Evolutionary conservation across 2,888 invertebrate genomes (phyloP).

Genomic region (Eutolmus rufibarbis): DNA sequence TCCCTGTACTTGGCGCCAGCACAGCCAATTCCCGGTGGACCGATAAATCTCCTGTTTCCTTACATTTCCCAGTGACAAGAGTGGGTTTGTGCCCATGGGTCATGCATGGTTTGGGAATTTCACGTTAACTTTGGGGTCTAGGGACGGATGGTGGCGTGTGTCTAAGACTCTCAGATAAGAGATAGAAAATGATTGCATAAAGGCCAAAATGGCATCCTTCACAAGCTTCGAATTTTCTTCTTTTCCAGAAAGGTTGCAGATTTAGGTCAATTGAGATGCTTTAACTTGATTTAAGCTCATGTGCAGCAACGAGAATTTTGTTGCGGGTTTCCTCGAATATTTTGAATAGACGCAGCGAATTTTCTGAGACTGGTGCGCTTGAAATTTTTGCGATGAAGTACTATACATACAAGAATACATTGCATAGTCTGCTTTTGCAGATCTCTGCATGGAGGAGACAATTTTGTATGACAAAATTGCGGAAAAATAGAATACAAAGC

Average conservation of each 20-base stretch:
- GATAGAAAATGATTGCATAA: neutral
- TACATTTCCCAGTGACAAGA: neutral
- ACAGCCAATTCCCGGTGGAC: neutral
- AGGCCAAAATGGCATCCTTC: neutral
- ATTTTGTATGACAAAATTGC: too few relatives aligned
- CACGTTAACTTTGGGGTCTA: neutral
- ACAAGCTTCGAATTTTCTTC: neutral
- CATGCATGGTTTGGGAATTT: neutral
- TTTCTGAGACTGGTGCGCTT: neutral
- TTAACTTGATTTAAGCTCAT: neutral
- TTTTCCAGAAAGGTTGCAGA: neutral
- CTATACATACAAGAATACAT: neutral
- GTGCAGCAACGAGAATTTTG: neutral
- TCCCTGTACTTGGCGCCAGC: neutral
- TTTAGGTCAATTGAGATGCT: neutral
- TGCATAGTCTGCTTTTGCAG: neutral
- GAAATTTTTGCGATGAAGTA: neutral
- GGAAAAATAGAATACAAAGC: too few relatives aligned
- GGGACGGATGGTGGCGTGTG: neutral
- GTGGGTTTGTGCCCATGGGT: neutral
- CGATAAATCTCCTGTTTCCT: neutral
- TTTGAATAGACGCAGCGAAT: neutral
- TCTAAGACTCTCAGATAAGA: neutral
- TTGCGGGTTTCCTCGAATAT: neutral
- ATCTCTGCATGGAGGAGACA: too few relatives aligned